phyloP scores from a whole-genome alignment of 2,888 invertebrate species.

The Pyrrhia umbra region DNA sequence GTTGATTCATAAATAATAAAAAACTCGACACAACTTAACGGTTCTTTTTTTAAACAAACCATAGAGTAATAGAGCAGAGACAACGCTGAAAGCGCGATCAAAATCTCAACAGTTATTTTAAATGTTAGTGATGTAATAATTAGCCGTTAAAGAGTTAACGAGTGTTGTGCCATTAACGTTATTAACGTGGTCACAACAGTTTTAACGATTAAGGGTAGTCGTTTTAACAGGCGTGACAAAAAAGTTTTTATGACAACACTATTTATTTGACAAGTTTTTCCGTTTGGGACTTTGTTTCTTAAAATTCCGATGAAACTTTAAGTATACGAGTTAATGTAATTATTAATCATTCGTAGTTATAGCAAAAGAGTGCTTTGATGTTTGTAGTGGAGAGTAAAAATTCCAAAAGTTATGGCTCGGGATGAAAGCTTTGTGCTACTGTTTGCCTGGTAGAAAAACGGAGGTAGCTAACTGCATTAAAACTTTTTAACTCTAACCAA shows the following conservation, averaged over 20 bases:
- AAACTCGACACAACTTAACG: conserved; percentile 22
- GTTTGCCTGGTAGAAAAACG: neutral
- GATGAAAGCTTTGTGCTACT: conserved; percentile 29
- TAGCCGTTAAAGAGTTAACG: conserved; percentile 73
- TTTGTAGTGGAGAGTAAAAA: conserved; percentile 33
- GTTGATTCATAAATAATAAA: conserved; percentile 48
- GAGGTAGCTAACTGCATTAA: neutral
- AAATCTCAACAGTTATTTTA: conserved; percentile 72
- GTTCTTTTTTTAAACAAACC: conserved; percentile 26
- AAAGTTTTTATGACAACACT: conserved; percentile 62
- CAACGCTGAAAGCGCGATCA: conserved; percentile 65
- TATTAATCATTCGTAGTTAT: conserved; percentile 40
- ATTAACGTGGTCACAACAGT: conserved; percentile 73
- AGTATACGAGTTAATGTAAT: conserved; percentile 46
- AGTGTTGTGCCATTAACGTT: conserved; percentile 75
- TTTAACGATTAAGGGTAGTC: conserved; percentile 80
- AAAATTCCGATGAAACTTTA: conserved; percentile 43
- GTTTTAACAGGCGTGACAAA: conserved; percentile 72
- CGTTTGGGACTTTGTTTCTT: conserved; percentile 59
- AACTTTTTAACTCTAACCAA: too few relatives aligned
- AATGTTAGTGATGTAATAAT: conserved; percentile 76
- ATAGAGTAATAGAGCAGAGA: conserved; percentile 49
- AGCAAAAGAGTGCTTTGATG: conserved; percentile 47
- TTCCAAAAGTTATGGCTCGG: conserved; percentile 15
- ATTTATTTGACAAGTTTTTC: conserved; percentile 61